Base-by-base conservation (phyloP, 2,888 invertebrate species). In the Lycophotia porphyrea region DNA sequence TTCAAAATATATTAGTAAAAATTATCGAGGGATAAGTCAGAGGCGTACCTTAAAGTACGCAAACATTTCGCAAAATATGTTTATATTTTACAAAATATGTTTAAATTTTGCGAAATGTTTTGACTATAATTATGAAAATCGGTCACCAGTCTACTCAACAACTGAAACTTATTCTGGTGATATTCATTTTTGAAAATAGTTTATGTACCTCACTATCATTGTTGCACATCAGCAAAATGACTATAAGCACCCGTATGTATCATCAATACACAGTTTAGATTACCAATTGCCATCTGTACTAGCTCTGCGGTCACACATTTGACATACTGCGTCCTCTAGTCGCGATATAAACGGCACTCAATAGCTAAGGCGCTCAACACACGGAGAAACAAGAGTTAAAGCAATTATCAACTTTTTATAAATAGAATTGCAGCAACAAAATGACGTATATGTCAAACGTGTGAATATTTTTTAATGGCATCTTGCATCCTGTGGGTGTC, bases 281-380 rank as follows among this genome's bases (percentile, higher is more conserved):
- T 34, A 73, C 3, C 24, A 31, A 1, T 49, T 21, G 27, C 68
- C 72, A 84, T 68, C n/a, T 65, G 71, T 55, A 65, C 34, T n/a
- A 64, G 42, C 24, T 58, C 42, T 61, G 82, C 42, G 72, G 77
- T 77, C 67, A 60, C 66, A 64, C 24, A 84, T 77, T 82, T 49
- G 82, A 81, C 81, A 84, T 63, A 75, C 63, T 64, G 31, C 21
- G 67, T 52, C 71, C 39, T 81, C 71, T 61, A 81, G 73, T 66
- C 69, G 34, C 63, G 71, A 65, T 76, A 49, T 71, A 84, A 74
- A 71, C 27, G 82, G n/a, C 65, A 84, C 44, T 58, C 49, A 68
- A 69, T 82, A 74, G 47, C 69, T 18, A 9, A 63, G 39, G 63
- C 39, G 18, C 15, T 15, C 9, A 0, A 2, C 39, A 63, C n/a